These are phyloP conservation scores for Macroramphosus scolopax DNA, from an alignment of 2,797 vertebrate genomes.

Conservation along the genomic window DNA sequence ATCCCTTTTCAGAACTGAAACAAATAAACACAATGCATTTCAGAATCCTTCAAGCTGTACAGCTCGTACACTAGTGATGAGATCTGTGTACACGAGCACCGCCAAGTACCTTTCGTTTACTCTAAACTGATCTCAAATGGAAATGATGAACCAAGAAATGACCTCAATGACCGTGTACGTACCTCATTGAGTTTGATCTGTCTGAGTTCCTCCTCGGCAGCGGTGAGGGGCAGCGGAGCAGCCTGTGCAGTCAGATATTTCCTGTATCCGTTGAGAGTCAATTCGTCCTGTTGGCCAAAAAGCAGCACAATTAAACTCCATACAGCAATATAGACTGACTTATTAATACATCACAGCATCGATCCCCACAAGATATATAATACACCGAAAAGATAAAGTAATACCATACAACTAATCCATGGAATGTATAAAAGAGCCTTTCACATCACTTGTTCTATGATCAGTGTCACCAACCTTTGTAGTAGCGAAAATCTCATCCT, in stretches of 20 bases:
- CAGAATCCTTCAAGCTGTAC: background rate
- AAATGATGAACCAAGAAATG: no score
- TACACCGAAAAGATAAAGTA: no score
- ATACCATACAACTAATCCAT: background rate
- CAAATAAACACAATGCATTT: constrained; percentile 9
- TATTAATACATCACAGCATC: no score
- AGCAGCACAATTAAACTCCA: constrained; percentile 13
- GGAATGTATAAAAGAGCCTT: background rate
- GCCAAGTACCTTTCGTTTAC: no score
- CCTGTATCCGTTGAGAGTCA: constrained; percentile 89
- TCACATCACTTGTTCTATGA: background rate
- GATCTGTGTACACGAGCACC: background rate
- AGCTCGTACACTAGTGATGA: background rate
- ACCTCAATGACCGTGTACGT: constrained; percentile 29
- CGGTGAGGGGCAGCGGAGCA: constrained; percentile 90
- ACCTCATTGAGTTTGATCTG: constrained; percentile 95
- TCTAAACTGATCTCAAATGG: background rate
- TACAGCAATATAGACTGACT: background rate
- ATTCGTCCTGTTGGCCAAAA: constrained; percentile 83
- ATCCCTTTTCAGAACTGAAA: constrained; percentile 26
- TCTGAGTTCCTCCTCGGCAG: constrained; percentile 93
- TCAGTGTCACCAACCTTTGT: constrained; percentile 77
- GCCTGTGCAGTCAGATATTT: constrained; percentile 86
- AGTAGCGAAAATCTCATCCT: constrained; percentile 94
- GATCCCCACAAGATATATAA: no score